phyloP scores from a whole-genome alignment of 2,113 vertebrate genomes.

The human region DNA sequence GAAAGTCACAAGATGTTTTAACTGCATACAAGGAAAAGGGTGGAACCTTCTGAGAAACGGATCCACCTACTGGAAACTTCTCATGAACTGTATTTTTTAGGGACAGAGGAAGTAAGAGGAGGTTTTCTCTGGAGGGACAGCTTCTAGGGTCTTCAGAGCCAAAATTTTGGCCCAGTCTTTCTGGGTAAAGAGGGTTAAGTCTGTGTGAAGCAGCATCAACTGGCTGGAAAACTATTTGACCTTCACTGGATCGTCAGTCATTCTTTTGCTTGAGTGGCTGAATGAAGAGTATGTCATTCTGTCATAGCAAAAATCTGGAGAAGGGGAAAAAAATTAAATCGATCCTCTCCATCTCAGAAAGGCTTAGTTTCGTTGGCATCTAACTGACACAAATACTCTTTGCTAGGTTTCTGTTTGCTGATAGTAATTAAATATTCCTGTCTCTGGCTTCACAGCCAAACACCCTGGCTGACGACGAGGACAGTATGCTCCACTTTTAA shows the following conservation, averaged over 20 bases:
- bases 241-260: conserved; percentile 82
- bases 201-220: conserved; percentile 74
- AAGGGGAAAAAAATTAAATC: conserved; percentile 79
- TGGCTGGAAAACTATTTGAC: conserved; percentile 82
- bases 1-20: conserved; percentile 38
- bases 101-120: background rate
- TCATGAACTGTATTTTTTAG: background rate
- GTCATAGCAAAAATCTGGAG: conserved; percentile 80
- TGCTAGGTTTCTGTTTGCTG: conserved; percentile 77
- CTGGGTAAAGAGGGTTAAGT: conserved; percentile 72
- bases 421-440: conserved; percentile 83
- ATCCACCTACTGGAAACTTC: background rate
- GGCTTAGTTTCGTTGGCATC: conserved; percentile 81
- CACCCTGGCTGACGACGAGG: background rate
- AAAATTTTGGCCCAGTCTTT: conserved; percentile 64
- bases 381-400: conserved; percentile 84
- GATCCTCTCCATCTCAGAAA: conserved; percentile 79
- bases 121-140: background rate
- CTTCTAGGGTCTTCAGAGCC: background rate
- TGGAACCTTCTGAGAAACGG: background rate
- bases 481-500: conserved; percentile 25
- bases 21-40: background rate
- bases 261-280: conserved; percentile 85
- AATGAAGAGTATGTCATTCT: conserved; percentile 85
- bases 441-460: conserved; percentile 67